Conservation (phyloP, 2,888 invertebrate genomes). For the Plagodis dolabraria region DNA sequence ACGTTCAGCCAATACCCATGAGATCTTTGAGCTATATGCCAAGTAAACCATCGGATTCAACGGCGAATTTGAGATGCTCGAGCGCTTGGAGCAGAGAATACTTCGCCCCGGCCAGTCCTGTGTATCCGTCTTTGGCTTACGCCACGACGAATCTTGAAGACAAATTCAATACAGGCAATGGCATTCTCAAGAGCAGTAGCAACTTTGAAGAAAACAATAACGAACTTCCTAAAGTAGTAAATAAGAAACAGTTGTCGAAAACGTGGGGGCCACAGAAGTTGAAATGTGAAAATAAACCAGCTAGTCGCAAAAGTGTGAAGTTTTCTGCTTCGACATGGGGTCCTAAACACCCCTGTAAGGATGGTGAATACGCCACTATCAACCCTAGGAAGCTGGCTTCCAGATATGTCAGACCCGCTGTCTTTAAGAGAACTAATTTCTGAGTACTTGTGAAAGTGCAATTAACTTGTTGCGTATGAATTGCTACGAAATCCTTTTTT, state of each 20-base stretch:
- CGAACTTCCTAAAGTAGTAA: slow-evolving; percentile 10
- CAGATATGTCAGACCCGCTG: slow-evolving; percentile 38
- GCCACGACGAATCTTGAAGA: not conserved
- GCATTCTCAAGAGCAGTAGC: slow-evolving; percentile 12
- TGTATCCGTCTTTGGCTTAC: slow-evolving; percentile 1
- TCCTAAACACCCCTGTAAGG: slow-evolving; percentile 23
- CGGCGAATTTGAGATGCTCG: not conserved
- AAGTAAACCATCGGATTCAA: not conserved
- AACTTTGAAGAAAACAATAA: slow-evolving; percentile 13
- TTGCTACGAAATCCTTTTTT: too few species aligned
- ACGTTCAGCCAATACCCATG: slow-evolving; percentile 8
- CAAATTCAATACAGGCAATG: slow-evolving; percentile 1
- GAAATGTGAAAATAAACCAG: slow-evolving; percentile 25
- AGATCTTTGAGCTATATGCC: slow-evolving; percentile 7
- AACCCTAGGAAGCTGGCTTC: not conserved
- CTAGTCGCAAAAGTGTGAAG: slow-evolving; percentile 28
- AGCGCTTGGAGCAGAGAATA: slow-evolving; percentile 8
- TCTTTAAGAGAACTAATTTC: slow-evolving; percentile 38
- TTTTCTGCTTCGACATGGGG: slow-evolving; percentile 36
- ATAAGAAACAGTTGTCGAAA: slow-evolving; percentile 20
- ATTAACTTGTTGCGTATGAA: too few species aligned
- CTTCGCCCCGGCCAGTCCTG: not conserved
- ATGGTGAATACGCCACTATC: slow-evolving; percentile 14
- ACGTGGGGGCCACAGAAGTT: slow-evolving; percentile 37
- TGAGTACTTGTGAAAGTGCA: too few species aligned